Evolutionary conservation across 2,888 invertebrate species (phyloP).

Genomic region (Cantharis nigra): DNA sequence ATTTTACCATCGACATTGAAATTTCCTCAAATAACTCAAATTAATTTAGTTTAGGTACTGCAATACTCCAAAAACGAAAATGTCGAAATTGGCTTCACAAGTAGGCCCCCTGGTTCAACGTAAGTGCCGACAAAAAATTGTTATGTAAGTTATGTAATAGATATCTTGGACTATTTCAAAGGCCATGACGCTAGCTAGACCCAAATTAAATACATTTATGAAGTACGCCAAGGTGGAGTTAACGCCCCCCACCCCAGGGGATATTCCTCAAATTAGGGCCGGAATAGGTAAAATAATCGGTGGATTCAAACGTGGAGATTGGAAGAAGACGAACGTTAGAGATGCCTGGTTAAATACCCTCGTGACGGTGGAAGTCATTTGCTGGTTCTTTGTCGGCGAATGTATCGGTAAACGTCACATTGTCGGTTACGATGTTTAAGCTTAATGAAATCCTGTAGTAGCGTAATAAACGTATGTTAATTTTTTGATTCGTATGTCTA

Average conservation of each 20-base stretch:
- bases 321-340: constrained; percentile 82
- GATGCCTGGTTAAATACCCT: constrained; percentile 89
- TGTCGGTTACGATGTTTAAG: constrained; percentile 82
- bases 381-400: constrained; percentile 98
- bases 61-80: constrained; percentile 39
- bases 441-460: constrained; percentile 17
- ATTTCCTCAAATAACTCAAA: background rate
- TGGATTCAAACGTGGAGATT: constrained; percentile 75
- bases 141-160: constrained; percentile 22
- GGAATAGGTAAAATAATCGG: constrained; percentile 74
- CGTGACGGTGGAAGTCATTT: constrained; percentile 86
- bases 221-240: constrained; percentile 95
- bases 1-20: background rate
- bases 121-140: constrained; percentile 47
- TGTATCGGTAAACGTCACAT: constrained; percentile 92
- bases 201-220: constrained; percentile 73
- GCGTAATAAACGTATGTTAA: constrained; percentile 8
- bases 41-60: background rate
- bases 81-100: constrained; percentile 56
- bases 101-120: constrained; percentile 54
- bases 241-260: constrained; percentile 85
- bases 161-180: constrained; percentile 56
- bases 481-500: background rate
- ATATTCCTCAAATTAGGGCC: constrained; percentile 82
- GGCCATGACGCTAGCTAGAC: constrained; percentile 65